phyloP scores from a whole-genome alignment of 1,140 invertebrate species.

The Micrasema minimum region DNA sequence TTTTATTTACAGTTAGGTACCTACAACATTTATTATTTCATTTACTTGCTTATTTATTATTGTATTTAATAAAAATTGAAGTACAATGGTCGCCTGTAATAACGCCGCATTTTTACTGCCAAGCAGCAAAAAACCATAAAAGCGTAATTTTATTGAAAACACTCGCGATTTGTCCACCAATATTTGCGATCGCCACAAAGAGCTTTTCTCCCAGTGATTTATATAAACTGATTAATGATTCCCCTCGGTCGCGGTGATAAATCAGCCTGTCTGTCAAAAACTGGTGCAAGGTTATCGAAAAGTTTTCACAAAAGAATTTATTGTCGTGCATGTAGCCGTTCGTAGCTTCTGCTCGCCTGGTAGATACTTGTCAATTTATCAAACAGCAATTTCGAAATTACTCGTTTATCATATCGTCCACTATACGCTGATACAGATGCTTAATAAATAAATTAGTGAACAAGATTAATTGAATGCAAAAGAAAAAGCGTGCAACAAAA shows the following conservation, averaged over 20 bases:
- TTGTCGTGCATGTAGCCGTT: not conserved
- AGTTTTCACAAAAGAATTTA: conserved; percentile 13
- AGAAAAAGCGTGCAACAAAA: too few relatives aligned
- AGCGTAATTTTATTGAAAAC: conserved; percentile 5
- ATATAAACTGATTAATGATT: conserved; percentile 9
- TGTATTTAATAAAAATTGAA: too few relatives aligned
- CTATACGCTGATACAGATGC: too few relatives aligned
- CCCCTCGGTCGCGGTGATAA: not conserved
- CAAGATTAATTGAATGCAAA: too few relatives aligned
- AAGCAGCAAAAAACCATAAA: too few relatives aligned
- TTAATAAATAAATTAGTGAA: too few relatives aligned
- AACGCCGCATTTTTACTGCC: too few relatives aligned
- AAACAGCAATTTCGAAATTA: conserved; percentile 4
- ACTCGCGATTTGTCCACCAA: conserved; percentile 12
- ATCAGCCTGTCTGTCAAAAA: conserved; percentile 8
- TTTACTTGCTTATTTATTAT: too few relatives aligned
- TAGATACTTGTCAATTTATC: conserved; percentile 1
- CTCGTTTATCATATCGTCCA: too few relatives aligned
- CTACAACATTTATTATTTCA: too few relatives aligned
- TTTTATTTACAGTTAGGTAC: too few relatives aligned
- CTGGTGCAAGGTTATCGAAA: conserved; percentile 25
- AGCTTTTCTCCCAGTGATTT: conserved; percentile 16
- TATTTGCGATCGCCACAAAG: conserved; percentile 15
- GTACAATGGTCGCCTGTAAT: too few relatives aligned
- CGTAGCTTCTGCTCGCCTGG: conserved; percentile 11